Evolutionary conservation across 2,888 invertebrate species (phyloP).

Genomic region (Phyllotreta cruciferae): DNA sequence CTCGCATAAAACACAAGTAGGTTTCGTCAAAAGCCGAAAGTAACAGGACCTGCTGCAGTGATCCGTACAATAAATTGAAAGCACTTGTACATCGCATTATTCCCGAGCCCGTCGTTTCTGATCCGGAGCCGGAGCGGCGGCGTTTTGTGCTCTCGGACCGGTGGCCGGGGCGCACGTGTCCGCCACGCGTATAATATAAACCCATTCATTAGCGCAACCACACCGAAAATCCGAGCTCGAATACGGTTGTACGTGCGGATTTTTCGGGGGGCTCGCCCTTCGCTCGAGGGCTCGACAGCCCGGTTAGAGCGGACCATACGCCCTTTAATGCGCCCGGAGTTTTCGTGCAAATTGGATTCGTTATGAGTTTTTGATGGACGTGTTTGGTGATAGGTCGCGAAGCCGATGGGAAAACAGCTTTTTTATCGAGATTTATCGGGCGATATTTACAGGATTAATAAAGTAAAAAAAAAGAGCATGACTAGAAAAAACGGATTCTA

Average conservation of each 20-base stretch:
- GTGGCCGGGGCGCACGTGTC: conserved; percentile 57
- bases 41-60: conserved; percentile 45
- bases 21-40: conserved; percentile 38
- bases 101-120: conserved; percentile 60
- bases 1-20: conserved; percentile 32
- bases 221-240: conserved; percentile 57
- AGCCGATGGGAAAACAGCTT: conserved; percentile 34
- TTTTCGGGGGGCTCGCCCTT: conserved; percentile 24
- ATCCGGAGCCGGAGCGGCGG: conserved; percentile 54
- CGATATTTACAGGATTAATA: too few relatives aligned
- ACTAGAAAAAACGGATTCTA: too few relatives aligned
- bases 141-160: conserved; percentile 55
- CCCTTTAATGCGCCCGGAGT: conserved; percentile 35
- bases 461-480: too few relatives aligned
- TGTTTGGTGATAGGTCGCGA: conserved; percentile 34
- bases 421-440: neutral
- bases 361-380: conserved; percentile 48
- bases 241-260: too few relatives aligned
- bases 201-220: conserved; percentile 62
- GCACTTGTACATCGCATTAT: conserved; percentile 59
- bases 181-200: conserved; percentile 60
- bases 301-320: conserved; percentile 31
- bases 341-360: conserved; percentile 49
- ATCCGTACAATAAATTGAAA: conserved; percentile 47
- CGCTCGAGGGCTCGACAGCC: conserved; percentile 34